phyloP scores from a whole-genome alignment of 2,888 invertebrate genomes.

The Plebejus melissa region DNA sequence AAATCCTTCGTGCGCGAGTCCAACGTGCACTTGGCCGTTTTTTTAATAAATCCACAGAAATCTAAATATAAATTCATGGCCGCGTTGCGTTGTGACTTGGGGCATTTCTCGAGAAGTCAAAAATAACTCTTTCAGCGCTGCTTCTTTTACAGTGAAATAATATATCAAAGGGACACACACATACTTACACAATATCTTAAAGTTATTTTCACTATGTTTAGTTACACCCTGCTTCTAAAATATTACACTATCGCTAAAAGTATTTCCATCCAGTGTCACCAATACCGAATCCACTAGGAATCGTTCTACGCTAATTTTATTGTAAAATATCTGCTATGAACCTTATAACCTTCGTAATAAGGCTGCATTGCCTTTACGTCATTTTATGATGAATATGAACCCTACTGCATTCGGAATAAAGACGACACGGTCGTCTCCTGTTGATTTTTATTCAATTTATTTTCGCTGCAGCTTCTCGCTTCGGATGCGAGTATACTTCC shows the following conservation, averaged over 20 bases:
- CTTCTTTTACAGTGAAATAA: too few relatives aligned
- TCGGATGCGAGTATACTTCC: constrained; percentile 15
- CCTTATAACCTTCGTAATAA: background rate
- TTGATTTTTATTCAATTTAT: constrained; percentile 28
- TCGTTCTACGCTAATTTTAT: background rate
- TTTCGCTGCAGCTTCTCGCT: constrained; percentile 22
- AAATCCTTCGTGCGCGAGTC: too few relatives aligned
- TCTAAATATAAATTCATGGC: too few relatives aligned
- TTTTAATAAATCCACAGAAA: too few relatives aligned
- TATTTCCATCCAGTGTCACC: background rate
- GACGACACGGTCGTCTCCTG: background rate
- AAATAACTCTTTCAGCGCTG: too few relatives aligned
- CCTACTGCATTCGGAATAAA: background rate
- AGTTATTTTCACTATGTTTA: too few relatives aligned
- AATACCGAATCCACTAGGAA: background rate
- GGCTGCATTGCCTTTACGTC: background rate
- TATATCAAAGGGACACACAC: too few relatives aligned
- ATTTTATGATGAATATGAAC: background rate
- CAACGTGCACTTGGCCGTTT: too few relatives aligned
- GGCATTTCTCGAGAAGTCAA: too few relatives aligned
- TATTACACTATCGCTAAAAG: background rate
- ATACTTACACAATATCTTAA: too few relatives aligned
- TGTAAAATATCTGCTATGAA: background rate
- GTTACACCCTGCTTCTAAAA: background rate
- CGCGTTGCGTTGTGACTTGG: too few relatives aligned